Evolutionary conservation across 1,140 invertebrate species (phyloP), one percentile per base, ranked within the genome.

Genomic region (Ceratitis capitata): DNA sequence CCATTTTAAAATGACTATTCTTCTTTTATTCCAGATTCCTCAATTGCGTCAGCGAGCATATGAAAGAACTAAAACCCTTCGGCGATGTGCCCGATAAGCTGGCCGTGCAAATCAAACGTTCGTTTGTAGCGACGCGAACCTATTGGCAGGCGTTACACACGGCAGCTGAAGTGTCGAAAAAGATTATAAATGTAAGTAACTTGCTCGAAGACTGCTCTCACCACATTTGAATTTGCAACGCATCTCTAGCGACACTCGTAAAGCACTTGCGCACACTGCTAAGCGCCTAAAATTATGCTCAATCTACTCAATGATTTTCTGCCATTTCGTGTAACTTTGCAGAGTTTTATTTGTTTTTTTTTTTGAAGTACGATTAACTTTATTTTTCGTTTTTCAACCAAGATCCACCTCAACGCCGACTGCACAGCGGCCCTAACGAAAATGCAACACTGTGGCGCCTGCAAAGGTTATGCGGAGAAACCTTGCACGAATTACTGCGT

Each of bases 1-100:
- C n/a, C n/a, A n/a, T n/a, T n/a, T n/a, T n/a, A n/a, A 82, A 45
- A 10, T 45, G 47, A 42, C 5, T 19, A 32, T 84, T 56, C 39
- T 69, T 74, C 23, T 47, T 69, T n/a, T n/a, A 19, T 35, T 53
- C 26, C 47, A 95, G 95, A 87, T 97, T 98, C 91, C 92, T 98
- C 86, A 94, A 94, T 32, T 99, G 98, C 92, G 96, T 99, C 49
- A 95, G 95, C 85, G 95, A 97, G 87, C 95, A 97, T 88, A 99
- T 99, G 98, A 95, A 96, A 69, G 96, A 98, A 85, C 94, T 99
- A 90, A 95, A 97, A 89, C 98, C 98, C 0, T 99, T 99, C 91
- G 97, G 97, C 3, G 98, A 99, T 92, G 97, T 98, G 29, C 98
- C 98, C 0, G 94, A 96, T 87, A 98, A 98, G 92, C 93, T 99